Evolutionary conservation across 1,140 invertebrate genomes (phyloP).

Genomic region (Drosophila paulistorum): DNA sequence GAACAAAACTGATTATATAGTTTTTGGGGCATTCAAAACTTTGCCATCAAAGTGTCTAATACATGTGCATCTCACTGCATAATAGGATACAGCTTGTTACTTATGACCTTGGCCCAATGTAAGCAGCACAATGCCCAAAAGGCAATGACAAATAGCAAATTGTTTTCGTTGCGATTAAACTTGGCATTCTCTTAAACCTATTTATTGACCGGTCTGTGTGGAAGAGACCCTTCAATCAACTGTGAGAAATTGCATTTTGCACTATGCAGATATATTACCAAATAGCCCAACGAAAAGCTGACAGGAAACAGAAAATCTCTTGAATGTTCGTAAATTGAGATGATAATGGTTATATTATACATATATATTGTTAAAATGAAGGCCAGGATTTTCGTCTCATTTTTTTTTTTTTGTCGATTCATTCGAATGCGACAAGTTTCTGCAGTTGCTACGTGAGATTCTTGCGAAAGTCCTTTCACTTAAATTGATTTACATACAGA

Average conservation of each 20-base stretch:
- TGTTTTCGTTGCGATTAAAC: no score
- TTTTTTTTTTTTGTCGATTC: background rate
- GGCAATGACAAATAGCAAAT: no score
- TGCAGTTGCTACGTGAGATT: constrained; percentile 17
- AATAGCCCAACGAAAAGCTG: background rate
- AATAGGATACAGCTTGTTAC: no score
- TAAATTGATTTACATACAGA: constrained; percentile 64
- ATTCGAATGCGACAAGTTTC: constrained; percentile 11
- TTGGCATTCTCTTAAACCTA: no score
- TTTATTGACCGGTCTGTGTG: background rate
- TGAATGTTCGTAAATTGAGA: background rate
- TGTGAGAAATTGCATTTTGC: no score
- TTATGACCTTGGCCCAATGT: no score
- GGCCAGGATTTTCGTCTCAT: background rate
- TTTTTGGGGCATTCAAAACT: constrained; percentile 3
- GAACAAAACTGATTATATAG: constrained; percentile 28
- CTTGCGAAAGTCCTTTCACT: constrained; percentile 33
- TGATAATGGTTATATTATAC: constrained; percentile 7
- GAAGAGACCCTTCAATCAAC: no score
- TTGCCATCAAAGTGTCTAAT: background rate
- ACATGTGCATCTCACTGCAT: background rate
- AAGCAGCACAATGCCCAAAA: no score
- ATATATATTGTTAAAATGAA: background rate
- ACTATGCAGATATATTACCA: background rate
- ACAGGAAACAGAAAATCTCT: background rate